Evolutionary conservation across 1,140 invertebrate species (phyloP).

Genomic region (Sinella curviseta): DNA sequence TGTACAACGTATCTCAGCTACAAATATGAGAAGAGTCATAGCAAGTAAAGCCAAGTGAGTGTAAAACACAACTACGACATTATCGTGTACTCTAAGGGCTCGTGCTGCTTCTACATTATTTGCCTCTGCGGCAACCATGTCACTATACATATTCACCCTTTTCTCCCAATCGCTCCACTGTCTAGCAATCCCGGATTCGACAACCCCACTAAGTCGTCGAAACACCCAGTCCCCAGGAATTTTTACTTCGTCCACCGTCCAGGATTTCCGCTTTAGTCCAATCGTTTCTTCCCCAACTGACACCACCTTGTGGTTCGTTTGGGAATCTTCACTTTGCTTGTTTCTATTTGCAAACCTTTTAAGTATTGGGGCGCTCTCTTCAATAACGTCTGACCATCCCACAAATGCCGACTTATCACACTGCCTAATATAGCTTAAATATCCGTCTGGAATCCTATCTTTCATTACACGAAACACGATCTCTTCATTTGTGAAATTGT

Average conservation of each 20-base stretch:
- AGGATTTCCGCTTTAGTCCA: not conserved
- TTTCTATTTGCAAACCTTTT: not conserved
- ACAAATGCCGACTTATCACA: too few relatives aligned
- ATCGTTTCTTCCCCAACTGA: not conserved
- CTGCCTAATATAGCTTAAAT: not conserved
- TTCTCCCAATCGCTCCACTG: not conserved
- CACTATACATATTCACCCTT: not conserved
- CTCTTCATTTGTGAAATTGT: not conserved
- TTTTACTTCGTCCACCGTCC: not conserved
- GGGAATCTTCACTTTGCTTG: not conserved
- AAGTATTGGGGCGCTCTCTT: too few relatives aligned
- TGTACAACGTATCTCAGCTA: too few relatives aligned
- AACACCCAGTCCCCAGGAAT: not conserved
- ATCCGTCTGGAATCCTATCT: not conserved
- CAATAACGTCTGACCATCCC: too few relatives aligned
- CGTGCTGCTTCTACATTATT: too few relatives aligned
- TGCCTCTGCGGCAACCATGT: too few relatives aligned
- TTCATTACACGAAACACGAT: not conserved
- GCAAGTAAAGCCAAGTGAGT: too few relatives aligned
- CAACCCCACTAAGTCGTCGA: not conserved
- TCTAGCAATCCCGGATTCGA: not conserved
- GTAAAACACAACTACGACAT: too few relatives aligned
- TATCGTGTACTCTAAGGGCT: too few relatives aligned
- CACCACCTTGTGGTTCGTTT: not conserved
- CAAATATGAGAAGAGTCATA: too few relatives aligned